These are phyloP conservation scores for Nicator chloris DNA, from an alignment of 2,113 vertebrate species.

Conservation along the genomic window DNA sequence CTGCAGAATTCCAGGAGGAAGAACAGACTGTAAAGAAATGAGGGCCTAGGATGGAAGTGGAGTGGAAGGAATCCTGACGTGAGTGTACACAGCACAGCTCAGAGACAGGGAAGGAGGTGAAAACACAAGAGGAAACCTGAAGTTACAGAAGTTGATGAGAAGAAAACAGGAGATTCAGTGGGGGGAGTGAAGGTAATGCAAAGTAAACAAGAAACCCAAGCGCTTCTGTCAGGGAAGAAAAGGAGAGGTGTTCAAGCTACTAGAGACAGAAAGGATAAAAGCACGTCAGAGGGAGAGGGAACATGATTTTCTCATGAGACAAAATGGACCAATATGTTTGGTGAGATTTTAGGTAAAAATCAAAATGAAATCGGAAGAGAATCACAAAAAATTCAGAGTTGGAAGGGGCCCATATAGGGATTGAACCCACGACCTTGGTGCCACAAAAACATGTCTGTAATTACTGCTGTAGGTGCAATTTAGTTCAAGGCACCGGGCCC, in stretches of 20 bases:
- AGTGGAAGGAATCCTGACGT: background rate
- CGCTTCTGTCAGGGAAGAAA: background rate
- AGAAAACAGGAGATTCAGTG: background rate
- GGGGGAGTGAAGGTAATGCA: background rate
- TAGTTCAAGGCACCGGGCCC: background rate
- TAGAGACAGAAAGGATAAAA: background rate
- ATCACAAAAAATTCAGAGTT: background rate
- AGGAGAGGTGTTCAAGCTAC: background rate
- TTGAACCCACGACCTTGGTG: background rate
- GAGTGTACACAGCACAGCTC: background rate
- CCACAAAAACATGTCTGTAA: background rate
- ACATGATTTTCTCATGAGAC: background rate
- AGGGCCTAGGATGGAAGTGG: background rate
- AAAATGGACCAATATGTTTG: background rate
- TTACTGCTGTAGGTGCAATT: background rate
- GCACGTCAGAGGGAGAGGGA: background rate
- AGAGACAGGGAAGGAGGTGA: background rate
- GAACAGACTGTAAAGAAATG: background rate
- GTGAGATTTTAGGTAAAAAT: background rate
- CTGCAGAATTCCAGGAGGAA: background rate
- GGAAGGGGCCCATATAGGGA: background rate
- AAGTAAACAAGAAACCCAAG: rapidly evolving
- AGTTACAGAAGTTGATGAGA: background rate
- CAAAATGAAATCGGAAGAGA: background rate
- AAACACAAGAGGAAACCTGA: background rate